phyloP scores from a whole-genome alignment of 2,888 invertebrate species.

The Tanytarsus gracilentus region DNA sequence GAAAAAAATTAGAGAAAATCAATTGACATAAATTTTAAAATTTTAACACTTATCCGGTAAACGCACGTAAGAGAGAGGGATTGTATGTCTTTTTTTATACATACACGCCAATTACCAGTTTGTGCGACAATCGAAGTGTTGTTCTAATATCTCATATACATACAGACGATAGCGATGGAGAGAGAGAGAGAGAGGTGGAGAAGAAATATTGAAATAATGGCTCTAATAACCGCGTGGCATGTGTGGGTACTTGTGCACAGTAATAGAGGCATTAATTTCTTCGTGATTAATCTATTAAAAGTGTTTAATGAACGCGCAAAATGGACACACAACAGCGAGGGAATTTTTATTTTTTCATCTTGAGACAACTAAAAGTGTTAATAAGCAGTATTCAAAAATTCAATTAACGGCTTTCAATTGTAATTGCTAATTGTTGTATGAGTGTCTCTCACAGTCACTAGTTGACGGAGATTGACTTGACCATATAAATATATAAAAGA shows the following conservation, averaged over 20 bases:
- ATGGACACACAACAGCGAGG: background rate
- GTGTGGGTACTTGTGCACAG: conserved; percentile 20
- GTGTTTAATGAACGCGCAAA: conserved; percentile 7
- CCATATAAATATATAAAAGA: background rate
- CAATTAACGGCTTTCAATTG: conserved; percentile 29
- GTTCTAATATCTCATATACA: background rate
- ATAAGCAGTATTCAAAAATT: conserved; percentile 25
- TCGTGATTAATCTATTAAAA: conserved; percentile 29
- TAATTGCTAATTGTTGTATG: conserved; percentile 29
- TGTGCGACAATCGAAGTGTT: background rate
- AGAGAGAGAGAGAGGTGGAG: background rate
- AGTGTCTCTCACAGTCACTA: background rate
- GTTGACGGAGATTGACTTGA: background rate
- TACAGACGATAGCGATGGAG: background rate
- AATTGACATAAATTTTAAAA: conserved; percentile 24
- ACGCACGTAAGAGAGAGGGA: background rate
- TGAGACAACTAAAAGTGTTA: conserved; percentile 27
- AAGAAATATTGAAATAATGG: conserved; percentile 12
- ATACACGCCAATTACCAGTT: conserved; percentile 19
- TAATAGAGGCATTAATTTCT: conserved; percentile 26
- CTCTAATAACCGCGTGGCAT: conserved; percentile 11
- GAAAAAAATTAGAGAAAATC: conserved; percentile 27
- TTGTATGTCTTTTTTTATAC: too few species aligned
- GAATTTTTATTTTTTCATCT: background rate
- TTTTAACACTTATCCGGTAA: conserved; percentile 26